A percentile compares a stretch with the other conserved stretches of the same genome.
Conservation (phyloP, 2,113 vertebrate species). For the Ameiurus melas region DNA sequence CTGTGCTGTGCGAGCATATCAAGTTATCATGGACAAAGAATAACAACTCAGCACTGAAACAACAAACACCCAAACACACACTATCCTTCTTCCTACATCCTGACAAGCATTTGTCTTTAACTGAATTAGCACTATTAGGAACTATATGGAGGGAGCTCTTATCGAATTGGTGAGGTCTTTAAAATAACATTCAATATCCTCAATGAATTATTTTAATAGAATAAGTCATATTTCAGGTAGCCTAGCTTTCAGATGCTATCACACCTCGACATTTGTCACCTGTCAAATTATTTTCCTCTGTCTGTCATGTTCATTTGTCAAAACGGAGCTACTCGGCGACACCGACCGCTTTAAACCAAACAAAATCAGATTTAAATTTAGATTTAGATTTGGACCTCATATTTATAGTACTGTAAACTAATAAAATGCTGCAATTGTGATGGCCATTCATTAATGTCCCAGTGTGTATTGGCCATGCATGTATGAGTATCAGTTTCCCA, state of each 20-base stretch:
- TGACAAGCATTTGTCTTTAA: constrained; percentile 49
- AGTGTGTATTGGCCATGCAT: constrained; percentile 40
- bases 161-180: constrained; percentile 77
- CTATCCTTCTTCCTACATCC: constrained; percentile 41
- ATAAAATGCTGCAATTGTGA: constrained; percentile 66
- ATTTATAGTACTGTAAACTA: constrained; percentile 71
- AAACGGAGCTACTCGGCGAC: constrained; percentile 69
- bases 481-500: background rate
- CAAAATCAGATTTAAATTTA: constrained; percentile 71
- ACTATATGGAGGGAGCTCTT: constrained; percentile 70
- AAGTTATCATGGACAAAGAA: constrained; percentile 34
- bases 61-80: constrained; percentile 25
- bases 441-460: constrained; percentile 65
- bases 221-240: constrained; percentile 80
- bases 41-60: constrained; percentile 39
- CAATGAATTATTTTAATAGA: constrained; percentile 80
- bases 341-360: constrained; percentile 63
- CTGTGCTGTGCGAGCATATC: constrained; percentile 1
- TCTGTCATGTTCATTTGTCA: constrained; percentile 82
- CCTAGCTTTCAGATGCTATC: constrained; percentile 80
- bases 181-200: constrained; percentile 81
- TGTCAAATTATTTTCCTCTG: constrained; percentile 81
- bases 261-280: constrained; percentile 79
- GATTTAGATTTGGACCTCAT: constrained; percentile 70
- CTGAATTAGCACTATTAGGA: constrained; percentile 61